A percentile compares a stretch with the other conserved stretches of the same genome.
Conservation (phyloP, 2,888 invertebrate genomes). For the Carabus problematicus region DNA sequence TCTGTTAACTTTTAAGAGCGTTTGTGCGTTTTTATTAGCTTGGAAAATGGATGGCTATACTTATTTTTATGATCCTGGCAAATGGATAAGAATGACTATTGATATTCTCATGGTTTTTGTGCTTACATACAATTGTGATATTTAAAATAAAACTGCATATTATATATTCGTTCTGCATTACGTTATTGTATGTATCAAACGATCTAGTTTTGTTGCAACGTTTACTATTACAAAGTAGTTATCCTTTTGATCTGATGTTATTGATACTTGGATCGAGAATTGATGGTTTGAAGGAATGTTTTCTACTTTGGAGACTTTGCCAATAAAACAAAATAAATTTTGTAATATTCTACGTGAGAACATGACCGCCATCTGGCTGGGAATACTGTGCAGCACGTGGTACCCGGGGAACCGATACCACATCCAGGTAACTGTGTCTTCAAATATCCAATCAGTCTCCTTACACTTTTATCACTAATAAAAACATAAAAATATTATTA, state of each 20-base stretch:
- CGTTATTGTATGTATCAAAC: too few relatives aligned
- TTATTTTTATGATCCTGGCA: background rate
- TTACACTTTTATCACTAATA: slow-evolving; percentile 2
- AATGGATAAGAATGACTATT: background rate
- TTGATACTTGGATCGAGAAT: too few relatives aligned
- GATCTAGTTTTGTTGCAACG: too few relatives aligned
- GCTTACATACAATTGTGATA: too few relatives aligned
- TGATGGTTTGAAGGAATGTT: too few relatives aligned
- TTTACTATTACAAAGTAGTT: too few relatives aligned
- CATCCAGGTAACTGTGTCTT: background rate
- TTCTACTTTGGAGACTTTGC: too few relatives aligned
- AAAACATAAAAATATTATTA: background rate
- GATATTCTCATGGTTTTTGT: slow-evolving; percentile 22
- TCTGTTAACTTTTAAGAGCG: slow-evolving; percentile 11
- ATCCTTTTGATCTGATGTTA: too few relatives aligned
- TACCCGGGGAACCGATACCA: background rate
- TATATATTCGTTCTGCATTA: too few relatives aligned
- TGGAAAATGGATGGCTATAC: slow-evolving; percentile 15
- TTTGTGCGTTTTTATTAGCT: slow-evolving; percentile 21
- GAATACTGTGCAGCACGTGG: background rate
- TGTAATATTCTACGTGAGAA: background rate
- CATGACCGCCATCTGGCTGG: background rate
- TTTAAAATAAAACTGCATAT: too few relatives aligned
- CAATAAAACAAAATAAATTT: slow-evolving; percentile 3
- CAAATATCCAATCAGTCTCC: background rate